Conservation (phyloP, 2,888 invertebrate genomes). For the Drosophila tripunctata region DNA sequence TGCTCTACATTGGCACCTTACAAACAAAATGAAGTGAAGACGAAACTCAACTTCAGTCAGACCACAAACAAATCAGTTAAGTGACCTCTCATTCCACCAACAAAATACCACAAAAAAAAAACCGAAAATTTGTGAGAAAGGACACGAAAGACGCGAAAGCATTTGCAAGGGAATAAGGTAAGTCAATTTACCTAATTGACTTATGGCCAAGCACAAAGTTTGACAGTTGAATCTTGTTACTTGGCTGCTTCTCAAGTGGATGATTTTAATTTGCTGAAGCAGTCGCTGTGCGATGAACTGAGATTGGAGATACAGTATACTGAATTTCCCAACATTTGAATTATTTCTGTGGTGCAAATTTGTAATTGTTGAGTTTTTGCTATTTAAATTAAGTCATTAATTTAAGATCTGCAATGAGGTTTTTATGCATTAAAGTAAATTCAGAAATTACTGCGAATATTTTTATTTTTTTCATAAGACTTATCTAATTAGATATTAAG, state of each 20-base stretch:
- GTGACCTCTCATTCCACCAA: constrained; percentile 35
- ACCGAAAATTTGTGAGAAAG: neutral
- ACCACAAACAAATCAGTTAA: constrained; percentile 76
- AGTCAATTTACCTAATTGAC: constrained; percentile 78
- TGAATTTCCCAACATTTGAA: neutral
- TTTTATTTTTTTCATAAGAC: no score
- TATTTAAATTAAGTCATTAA: no score
- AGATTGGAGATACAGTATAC: neutral
- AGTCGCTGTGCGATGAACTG: neutral
- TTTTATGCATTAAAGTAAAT: no score
- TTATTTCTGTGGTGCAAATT: neutral
- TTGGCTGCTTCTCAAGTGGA: constrained; percentile 18
- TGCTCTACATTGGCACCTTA: constrained; percentile 58
- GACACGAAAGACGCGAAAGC: constrained; percentile 36
- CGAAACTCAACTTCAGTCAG: constrained; percentile 33
- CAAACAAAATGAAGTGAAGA: constrained; percentile 45
- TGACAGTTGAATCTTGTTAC: constrained; percentile 52
- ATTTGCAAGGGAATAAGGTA: constrained; percentile 32
- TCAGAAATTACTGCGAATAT: no score
- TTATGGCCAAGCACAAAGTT: constrained; percentile 62
- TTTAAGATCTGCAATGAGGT: no score
- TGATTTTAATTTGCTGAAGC: constrained; percentile 40
- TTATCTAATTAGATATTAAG: no score
- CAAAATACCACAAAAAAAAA: constrained; percentile 7
- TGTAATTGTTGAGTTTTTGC: no score